Percentiles rank a stretch among this genome's conserved stretches.
These are phyloP conservation scores for Haliaeetus leucogaster DNA, from an alignment of 2,113 vertebrate genomes.

Conservation along the genomic window DNA sequence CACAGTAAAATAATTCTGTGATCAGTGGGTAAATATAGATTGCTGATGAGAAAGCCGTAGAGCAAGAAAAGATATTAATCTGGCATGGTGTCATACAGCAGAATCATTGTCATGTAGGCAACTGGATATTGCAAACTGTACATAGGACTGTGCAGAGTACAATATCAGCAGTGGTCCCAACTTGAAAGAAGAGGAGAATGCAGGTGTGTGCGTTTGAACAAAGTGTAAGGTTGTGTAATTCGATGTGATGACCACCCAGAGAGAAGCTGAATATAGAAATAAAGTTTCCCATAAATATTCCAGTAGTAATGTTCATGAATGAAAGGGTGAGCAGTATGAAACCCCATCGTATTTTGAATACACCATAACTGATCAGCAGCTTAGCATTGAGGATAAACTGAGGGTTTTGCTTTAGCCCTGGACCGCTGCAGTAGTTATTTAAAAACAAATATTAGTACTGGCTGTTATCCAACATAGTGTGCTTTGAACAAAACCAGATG, in stretches of 20 bases:
- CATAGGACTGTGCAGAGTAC: neutral
- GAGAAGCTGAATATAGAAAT: neutral
- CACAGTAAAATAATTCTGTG: neutral
- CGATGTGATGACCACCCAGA: neutral
- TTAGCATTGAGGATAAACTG: neutral
- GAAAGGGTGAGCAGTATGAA: neutral
- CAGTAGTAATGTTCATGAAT: neutral
- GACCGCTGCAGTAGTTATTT: neutral
- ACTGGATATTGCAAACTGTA: neutral
- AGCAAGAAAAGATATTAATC: neutral
- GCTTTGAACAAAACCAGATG: neutral
- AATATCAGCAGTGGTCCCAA: neutral
- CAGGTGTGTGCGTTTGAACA: fast-evolving
- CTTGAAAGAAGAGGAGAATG: neutral
- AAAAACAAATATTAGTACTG: neutral
- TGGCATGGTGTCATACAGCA: neutral
- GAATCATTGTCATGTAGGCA: neutral
- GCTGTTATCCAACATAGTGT: neutral
- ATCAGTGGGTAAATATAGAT: neutral
- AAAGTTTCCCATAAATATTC: neutral
- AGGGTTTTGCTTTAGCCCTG: neutral
- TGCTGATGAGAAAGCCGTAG: neutral
- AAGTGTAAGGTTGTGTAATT: neutral
- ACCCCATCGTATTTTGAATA: neutral
- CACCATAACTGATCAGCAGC: neutral